Base-by-base conservation (phyloP, 2,888 invertebrate species). In the Axea sp. region DNA sequence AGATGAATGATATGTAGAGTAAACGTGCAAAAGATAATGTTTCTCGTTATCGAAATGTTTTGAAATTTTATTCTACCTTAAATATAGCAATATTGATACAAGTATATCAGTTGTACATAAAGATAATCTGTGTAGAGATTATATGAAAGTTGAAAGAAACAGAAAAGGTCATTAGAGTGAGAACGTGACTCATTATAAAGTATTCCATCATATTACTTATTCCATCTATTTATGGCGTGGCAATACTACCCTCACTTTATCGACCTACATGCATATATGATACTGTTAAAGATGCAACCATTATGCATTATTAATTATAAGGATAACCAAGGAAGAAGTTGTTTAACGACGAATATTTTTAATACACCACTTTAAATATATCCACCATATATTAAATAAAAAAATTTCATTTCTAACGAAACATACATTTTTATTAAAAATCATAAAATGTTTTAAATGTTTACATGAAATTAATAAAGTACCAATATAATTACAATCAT, bases 301-400 rank as follows among this genome's bases (percentile, higher is more conserved):
- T 60, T 60, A 60, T 60, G 6, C 37, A 47, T 49, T 47, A 60
- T 47, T 60, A 47, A 60, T 49, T 60, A 35, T 47, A 35, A 59
- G 59, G 11, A 35, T 24, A 59, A 45, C 15, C 15, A 9, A 11
- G 39, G 26, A 59, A 45, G 35, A 45, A 35, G 35, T 59, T 35
- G 17, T 35, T 24, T 45, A 59, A 45, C 45, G 45, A 59, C 17
- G 35, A 45, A 35, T 15, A 45, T 59, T 59, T 15, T 15, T 59
- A 45, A 59, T 45, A 35, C 24, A 17, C 45, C 35, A 15, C 59
- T 59, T 45, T 15, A n/a, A 6, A 45, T 28, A 35, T 45, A 17
- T 45, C 57, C 33, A 43, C 33, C 33, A 43, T 43, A 8, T 6
- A 24, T 3, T 7, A 5, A 33, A 31, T n/a, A n/a, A n/a, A n/a